Evolutionary conservation across 2,113 vertebrate genomes (phyloP).

Genomic region (Austrofundulus limnaeus): DNA sequence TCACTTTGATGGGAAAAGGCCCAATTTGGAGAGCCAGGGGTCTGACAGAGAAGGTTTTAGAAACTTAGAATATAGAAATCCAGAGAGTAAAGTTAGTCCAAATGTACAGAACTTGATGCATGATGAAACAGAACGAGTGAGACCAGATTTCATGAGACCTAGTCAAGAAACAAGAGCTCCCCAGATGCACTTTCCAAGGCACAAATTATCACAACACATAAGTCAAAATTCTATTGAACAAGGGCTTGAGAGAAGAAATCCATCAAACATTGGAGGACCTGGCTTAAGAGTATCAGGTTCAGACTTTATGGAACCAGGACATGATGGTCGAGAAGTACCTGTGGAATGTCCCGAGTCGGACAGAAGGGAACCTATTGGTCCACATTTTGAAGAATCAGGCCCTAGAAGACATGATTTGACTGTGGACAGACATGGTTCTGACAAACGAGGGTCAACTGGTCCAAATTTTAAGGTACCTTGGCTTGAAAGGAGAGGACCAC

Average conservation of each 20-base stretch:
- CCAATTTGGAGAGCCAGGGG: constrained; percentile 21
- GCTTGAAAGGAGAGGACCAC: constrained; percentile 22
- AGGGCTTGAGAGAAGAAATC: constrained; percentile 3
- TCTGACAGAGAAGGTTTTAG: constrained; percentile 11
- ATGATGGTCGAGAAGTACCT: constrained; percentile 8
- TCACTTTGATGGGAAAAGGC: constrained; percentile 24
- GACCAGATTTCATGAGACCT: constrained; percentile 5
- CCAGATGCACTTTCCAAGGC: background rate
- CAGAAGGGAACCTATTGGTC: constrained; percentile 11
- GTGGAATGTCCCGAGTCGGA: background rate
- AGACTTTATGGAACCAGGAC: constrained; percentile 12
- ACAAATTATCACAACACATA: constrained; percentile 17
- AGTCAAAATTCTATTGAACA: constrained; percentile 1
- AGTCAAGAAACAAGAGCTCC: constrained; percentile 4
- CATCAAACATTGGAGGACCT: constrained; percentile 5
- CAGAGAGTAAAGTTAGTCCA: constrained; percentile 11
- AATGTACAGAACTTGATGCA: constrained; percentile 1
- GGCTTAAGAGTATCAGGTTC: constrained; percentile 1
- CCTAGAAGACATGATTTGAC: background rate
- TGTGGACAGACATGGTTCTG: background rate
- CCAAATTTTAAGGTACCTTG: constrained; percentile 5
- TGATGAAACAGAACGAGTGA: constrained; percentile 15
- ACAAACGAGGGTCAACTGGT: constrained; percentile 4
- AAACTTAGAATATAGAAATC: constrained; percentile 4
- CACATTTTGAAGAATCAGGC: constrained; percentile 1